These are phyloP conservation scores for Acinonyx jubatus DNA, from an alignment of 2,113 vertebrate genomes.

Conservation along the genomic window DNA sequence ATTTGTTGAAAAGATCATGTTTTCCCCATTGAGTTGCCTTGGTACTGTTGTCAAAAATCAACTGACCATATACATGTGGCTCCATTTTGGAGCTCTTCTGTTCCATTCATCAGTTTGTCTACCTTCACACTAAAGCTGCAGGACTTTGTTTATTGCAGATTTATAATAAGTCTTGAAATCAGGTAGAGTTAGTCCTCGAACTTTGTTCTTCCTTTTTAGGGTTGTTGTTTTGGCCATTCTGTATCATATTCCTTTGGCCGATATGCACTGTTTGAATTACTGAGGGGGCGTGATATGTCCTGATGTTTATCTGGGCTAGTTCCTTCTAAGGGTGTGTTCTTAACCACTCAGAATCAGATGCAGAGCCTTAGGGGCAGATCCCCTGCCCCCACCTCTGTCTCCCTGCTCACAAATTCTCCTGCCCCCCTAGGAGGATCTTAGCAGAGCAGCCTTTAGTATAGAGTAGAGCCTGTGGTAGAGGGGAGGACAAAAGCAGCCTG, in stretches of 20 bases:
- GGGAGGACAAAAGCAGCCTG: not conserved
- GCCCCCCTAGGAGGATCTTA: not conserved
- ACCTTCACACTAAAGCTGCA: not conserved
- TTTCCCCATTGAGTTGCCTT: not conserved
- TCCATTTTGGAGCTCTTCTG: not conserved
- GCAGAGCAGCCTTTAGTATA: not conserved
- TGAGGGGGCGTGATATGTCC: too few relatives aligned
- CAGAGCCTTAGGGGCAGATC: not conserved
- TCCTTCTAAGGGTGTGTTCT: not conserved
- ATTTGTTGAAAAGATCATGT: not conserved
- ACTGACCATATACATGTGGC: not conserved
- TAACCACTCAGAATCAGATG: not conserved
- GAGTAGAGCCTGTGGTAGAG: not conserved
- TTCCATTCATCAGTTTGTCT: not conserved
- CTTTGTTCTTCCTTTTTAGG: not conserved
- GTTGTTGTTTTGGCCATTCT: not conserved
- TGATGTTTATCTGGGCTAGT: not conserved
- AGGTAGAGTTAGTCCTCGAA: not conserved
- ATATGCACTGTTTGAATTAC: not conserved
- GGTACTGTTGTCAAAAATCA: not conserved
- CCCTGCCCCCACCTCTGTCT: fast-evolving
- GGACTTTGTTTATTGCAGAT: not conserved
- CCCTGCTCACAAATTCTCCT: not conserved
- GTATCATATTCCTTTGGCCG: not conserved
- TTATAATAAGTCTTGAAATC: not conserved